phyloP scores from a whole-genome alignment of 2,888 invertebrate species.

The Apamea monoglypha region DNA sequence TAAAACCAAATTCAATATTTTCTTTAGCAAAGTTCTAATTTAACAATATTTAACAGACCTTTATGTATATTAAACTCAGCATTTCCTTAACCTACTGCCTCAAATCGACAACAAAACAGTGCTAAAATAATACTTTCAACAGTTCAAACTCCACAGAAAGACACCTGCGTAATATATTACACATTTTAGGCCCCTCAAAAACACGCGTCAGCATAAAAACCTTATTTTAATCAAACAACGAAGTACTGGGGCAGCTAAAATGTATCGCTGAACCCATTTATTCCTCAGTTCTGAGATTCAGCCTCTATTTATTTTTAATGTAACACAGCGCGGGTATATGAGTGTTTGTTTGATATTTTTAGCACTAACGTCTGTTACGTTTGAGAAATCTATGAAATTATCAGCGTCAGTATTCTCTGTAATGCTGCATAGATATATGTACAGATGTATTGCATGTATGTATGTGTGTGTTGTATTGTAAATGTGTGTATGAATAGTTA shows the following conservation, averaged over 20 bases:
- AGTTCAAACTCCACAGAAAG: neutral
- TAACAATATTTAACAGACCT: slow-evolving; percentile 1
- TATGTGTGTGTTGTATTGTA: neutral
- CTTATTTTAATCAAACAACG: slow-evolving; percentile 19
- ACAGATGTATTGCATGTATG: slow-evolving; percentile 2
- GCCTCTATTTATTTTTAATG: slow-evolving; percentile 67
- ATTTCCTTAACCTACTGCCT: slow-evolving; percentile 19
- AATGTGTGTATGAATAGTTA: neutral
- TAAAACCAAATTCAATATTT: neutral
- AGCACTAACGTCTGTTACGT: slow-evolving; percentile 59
- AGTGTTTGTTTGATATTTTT: slow-evolving; percentile 69
- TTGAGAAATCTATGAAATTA: slow-evolving; percentile 62
- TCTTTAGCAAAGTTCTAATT: neutral
- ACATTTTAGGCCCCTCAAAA: slow-evolving; percentile 23
- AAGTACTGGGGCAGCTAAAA: slow-evolving; percentile 33
- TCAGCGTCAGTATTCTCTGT: slow-evolving; percentile 39
- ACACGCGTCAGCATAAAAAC: slow-evolving; percentile 4
- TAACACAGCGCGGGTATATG: slow-evolving; percentile 56
- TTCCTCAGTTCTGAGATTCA: slow-evolving; percentile 55
- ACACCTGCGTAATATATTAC: slow-evolving; percentile 21
- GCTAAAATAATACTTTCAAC: slow-evolving; percentile 18
- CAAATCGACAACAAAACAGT: slow-evolving; percentile 1
- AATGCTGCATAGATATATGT: slow-evolving; percentile 25
- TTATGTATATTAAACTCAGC: neutral
- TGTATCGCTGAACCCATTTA: slow-evolving; percentile 52